phyloP scores from a whole-genome alignment of 2,797 vertebrate genomes.

The Meriones psammophilus region DNA sequence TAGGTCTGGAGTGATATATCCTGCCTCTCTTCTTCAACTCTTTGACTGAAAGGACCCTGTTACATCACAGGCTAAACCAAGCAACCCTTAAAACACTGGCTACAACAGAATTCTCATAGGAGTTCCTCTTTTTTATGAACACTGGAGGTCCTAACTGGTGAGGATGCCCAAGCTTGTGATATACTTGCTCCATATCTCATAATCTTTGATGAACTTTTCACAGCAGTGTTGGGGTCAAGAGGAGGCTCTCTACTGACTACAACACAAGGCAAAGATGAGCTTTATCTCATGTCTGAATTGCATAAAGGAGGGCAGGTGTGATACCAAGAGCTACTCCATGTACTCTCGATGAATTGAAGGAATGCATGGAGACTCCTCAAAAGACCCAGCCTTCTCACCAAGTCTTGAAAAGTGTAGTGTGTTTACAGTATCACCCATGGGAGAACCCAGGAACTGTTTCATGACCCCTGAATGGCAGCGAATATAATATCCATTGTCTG shows the following conservation, averaged over 20 bases:
- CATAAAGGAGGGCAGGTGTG: background rate
- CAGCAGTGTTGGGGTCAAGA: background rate
- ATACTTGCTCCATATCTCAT: background rate
- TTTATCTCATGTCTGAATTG: background rate
- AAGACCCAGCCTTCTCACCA: background rate
- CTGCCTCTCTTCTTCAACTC: background rate
- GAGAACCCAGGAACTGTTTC: background rate
- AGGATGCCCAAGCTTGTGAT: background rate
- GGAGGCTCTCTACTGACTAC: background rate
- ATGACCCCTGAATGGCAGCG: background rate
- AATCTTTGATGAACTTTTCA: background rate
- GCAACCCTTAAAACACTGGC: background rate
- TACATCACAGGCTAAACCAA: background rate
- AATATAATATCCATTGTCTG: background rate
- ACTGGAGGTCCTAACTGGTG: background rate
- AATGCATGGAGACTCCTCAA: background rate
- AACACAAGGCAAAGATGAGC: background rate
- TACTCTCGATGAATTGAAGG: background rate
- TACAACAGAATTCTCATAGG: background rate
- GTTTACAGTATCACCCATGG: background rate
- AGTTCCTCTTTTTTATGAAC: background rate
- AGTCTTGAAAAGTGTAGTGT: background rate
- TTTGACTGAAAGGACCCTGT: background rate
- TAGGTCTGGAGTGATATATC: background rate
- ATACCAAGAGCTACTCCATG: background rate